Conservation (phyloP, 2,888 invertebrate species). For the Pristionchus arcanus region DNA sequence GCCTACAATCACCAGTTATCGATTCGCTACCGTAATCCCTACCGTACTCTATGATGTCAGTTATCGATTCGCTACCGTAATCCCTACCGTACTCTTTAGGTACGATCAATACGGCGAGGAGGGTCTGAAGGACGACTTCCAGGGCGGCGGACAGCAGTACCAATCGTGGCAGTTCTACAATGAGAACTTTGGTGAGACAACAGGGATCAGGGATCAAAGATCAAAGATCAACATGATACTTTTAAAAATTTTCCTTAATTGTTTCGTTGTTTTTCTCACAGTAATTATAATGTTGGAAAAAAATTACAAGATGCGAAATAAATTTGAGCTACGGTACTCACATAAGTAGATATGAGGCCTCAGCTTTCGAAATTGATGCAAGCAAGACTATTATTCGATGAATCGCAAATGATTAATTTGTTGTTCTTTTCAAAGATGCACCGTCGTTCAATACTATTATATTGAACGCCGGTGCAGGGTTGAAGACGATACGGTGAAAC, state of each 20-base stretch:
- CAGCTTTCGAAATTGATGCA: no score
- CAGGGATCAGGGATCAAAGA: not conserved
- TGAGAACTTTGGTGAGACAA: slow-evolving; percentile 85
- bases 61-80: not conserved
- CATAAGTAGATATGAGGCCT: no score
- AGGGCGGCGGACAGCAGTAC: slow-evolving; percentile 84
- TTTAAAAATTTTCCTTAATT: not conserved
- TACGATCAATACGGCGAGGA: slow-evolving; percentile 87
- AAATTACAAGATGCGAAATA: no score
- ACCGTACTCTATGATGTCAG: not conserved
- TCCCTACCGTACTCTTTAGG: not conserved
- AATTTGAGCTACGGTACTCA: no score
- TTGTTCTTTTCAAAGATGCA: no score
- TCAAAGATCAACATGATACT: not conserved
- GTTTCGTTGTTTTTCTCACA: not conserved
- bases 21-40: not conserved
- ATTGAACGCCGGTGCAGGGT: no score
- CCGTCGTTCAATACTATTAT: no score
- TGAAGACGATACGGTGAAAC: no score
- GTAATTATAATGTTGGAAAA: no score
- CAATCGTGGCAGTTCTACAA: slow-evolving; percentile 89
- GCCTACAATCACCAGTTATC: no score
- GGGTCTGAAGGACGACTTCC: slow-evolving; percentile 84
- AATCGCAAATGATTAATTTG: no score
- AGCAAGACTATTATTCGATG: no score